A percentile compares a stretch with the other conserved stretches of the same genome.
Conservation (phyloP, 2,113 vertebrate species). For the Hyperopisus bebe region DNA sequence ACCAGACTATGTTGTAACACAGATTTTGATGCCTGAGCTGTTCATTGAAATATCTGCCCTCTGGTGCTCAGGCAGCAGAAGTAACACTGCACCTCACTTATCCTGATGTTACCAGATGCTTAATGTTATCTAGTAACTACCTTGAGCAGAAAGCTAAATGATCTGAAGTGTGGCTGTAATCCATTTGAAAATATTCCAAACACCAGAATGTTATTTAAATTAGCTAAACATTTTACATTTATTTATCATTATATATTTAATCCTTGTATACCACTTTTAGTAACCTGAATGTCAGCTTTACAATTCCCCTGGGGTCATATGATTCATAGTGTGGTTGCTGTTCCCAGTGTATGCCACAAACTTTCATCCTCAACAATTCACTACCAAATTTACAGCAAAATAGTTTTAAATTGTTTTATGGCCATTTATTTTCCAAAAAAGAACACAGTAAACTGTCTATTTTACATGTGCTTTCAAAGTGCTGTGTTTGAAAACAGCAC, state of each 20-base stretch:
- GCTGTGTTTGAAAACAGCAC: neutral
- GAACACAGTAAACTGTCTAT: neutral
- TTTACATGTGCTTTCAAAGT: neutral
- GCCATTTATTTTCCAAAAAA: neutral
- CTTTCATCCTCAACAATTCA: neutral
- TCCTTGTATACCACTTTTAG: neutral
- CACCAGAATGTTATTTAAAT: neutral
- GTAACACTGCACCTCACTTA: neutral
- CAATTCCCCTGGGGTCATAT: neutral
- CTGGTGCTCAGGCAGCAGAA: neutral
- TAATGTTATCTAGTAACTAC: neutral
- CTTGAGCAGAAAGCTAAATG: neutral
- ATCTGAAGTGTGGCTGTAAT: neutral
- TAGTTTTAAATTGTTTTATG: neutral
- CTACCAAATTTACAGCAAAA: neutral
- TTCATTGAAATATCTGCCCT: neutral
- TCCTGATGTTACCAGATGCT: neutral
- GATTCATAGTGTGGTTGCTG: neutral
- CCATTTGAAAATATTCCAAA: neutral
- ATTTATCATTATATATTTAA: neutral
- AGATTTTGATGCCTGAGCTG: neutral
- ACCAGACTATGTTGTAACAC: neutral
- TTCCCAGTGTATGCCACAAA: neutral
- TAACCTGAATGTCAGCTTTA: neutral
- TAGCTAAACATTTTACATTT: neutral